Evolutionary conservation across 2,797 vertebrate genomes (phyloP).

Genomic region (Melanitta fusca): DNA sequence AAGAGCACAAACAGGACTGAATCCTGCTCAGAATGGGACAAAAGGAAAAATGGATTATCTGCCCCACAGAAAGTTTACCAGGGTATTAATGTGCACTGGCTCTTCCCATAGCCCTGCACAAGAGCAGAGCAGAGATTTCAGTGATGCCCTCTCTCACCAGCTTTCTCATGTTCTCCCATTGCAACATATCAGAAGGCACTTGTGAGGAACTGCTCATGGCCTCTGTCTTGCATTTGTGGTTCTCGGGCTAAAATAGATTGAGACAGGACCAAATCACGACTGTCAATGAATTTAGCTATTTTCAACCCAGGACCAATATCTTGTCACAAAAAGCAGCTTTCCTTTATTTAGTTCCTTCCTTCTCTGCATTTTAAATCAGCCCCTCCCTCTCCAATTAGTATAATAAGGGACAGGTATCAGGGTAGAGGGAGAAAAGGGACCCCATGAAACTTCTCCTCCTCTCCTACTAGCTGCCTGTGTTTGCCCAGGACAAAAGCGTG

Average conservation of each 20-base stretch:
- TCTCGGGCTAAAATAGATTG: not conserved
- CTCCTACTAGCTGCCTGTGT: not conserved
- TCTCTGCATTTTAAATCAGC: not conserved
- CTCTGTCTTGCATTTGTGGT: not conserved
- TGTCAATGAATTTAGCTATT: not conserved
- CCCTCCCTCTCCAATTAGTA: not conserved
- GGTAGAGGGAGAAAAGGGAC: not conserved
- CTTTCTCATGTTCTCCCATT: not conserved
- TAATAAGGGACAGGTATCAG: not conserved
- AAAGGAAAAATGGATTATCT: not conserved
- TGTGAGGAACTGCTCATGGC: not conserved
- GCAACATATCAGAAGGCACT: not conserved
- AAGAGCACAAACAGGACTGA: not conserved
- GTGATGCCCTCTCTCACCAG: too few relatives aligned
- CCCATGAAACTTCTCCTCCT: not conserved
- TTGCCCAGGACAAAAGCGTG: not conserved
- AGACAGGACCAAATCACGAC: not conserved
- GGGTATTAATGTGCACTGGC: not conserved
- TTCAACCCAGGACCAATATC: not conserved
- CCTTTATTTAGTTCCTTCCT: not conserved
- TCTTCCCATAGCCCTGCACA: not conserved
- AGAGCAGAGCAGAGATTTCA: not conserved
- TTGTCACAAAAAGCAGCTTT: not conserved
- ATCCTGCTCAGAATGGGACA: not conserved
- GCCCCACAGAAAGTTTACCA: not conserved